Evolutionary conservation across 2,797 vertebrate genomes (phyloP), one percentile per base, ranked within the genome.

Genomic region (Carduelis carduelis): DNA sequence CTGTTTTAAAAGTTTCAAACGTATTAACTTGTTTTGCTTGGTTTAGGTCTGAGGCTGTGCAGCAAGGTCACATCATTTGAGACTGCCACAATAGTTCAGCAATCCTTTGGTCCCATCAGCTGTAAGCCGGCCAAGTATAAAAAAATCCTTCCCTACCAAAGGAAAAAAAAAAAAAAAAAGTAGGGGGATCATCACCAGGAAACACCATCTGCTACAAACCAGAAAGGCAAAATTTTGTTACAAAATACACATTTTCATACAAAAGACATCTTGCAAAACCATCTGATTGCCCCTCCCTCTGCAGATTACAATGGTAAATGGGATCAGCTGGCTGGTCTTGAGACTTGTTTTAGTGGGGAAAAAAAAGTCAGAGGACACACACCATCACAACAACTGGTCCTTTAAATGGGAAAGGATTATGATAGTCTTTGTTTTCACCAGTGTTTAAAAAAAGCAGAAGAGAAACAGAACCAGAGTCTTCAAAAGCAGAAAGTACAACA

Each of bases 51-150:
- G 77, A 91, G 91, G 91, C 94, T 94, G 89, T 94, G 95, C 91
- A 97, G 96, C 83, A 97, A 50, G 95, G 86, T 98, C 95, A 96
- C 47, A 78, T 83, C 93, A 84, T 93, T 76, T 91, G 79, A 98
- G 96, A 97, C 52, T 96, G 87, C 94, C 37, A 44, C 94, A 96
- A 92, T 96, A 96, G 71, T 90, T 97, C 95, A 97, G 96, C 95
- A 97, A 97, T 97, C 97, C 95, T 98, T 98, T 98, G 98, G 98
- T 98, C 98, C 98, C 97, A 93, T 95, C 49, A 97, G 97, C 97
- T 97, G 96, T 84, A 96, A 96, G 95, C 92, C 94, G 97, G 97
- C 95, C 84, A 87, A 96, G 86, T 96, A 96, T 72, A 97, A 95
- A 96, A 96, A 95, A 89, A 96, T 95, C 19, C 68, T 79, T 95